Evolutionary conservation across 2,888 invertebrate species (phyloP).

Genomic region (Drosophila mettleri): DNA sequence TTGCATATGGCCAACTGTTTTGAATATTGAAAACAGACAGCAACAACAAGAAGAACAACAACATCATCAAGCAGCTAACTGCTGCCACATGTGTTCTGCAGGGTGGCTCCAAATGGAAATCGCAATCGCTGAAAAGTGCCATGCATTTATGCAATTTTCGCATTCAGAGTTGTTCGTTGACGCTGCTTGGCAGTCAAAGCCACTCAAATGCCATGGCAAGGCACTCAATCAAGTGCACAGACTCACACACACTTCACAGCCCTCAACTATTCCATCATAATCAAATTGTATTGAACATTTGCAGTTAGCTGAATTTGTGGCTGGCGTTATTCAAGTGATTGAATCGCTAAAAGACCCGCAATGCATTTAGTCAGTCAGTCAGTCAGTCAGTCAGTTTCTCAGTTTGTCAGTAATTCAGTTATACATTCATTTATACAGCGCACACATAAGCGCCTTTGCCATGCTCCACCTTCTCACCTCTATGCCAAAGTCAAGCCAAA

Average conservation of each 20-base stretch:
- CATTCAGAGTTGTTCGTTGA: constrained; percentile 62
- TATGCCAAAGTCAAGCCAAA: constrained; percentile 51
- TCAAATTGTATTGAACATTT: constrained; percentile 81
- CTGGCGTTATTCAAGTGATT: constrained; percentile 76
- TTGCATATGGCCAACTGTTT: constrained; percentile 76
- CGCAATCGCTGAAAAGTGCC: constrained; percentile 72
- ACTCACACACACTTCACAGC: constrained; percentile 7
- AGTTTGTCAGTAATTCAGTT: constrained; percentile 49
- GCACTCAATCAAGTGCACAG: constrained; percentile 77
- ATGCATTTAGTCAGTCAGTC: constrained; percentile 56
- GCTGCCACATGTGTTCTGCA: constrained; percentile 19
- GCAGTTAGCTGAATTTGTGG: constrained; percentile 77
- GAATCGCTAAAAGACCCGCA: constrained; percentile 63
- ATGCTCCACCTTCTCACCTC: constrained; percentile 3
- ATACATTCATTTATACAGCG: constrained; percentile 62
- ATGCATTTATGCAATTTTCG: constrained; percentile 77
- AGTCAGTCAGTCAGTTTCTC: constrained; percentile 36
- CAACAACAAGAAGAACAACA: constrained; percentile 28
- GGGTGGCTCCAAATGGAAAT: constrained; percentile 51
- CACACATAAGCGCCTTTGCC: constrained; percentile 31
- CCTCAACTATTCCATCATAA: constrained; percentile 60
- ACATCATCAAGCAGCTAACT: constrained; percentile 23
- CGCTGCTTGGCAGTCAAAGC: constrained; percentile 71
- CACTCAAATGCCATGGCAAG: constrained; percentile 77
- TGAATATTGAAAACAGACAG: constrained; percentile 74